Conservation (phyloP, 1,140 invertebrate species). For the Macrobrachium nipponense region DNA sequence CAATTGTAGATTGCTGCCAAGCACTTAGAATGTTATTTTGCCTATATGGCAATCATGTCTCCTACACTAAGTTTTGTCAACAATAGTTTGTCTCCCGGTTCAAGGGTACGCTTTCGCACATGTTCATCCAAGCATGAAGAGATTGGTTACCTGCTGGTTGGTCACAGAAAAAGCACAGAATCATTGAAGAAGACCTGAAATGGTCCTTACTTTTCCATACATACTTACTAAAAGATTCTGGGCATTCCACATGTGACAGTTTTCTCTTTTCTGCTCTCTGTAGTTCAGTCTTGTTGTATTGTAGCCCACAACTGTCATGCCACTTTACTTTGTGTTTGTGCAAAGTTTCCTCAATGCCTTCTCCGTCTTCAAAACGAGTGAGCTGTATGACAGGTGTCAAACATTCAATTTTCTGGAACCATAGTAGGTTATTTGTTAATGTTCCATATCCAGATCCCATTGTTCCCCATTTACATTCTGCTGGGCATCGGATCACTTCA, state of each 20-base stretch:
- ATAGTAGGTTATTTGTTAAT: neutral
- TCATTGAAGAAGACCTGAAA: neutral
- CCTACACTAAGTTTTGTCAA: constrained; percentile 9
- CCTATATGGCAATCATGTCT: neutral
- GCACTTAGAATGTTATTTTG: neutral
- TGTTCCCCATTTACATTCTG: no score
- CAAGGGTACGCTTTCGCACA: neutral
- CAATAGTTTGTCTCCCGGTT: neutral
- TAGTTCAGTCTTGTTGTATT: no score
- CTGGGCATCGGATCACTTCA: no score
- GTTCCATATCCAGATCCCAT: no score
- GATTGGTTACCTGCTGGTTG: neutral
- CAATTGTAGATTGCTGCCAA: neutral
- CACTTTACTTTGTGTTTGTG: no score
- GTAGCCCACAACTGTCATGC: no score
- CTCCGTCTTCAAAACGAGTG: no score
- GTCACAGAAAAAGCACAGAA: neutral
- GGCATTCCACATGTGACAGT: no score
- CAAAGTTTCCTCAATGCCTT: neutral
- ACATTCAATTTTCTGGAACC: no score
- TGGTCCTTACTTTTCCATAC: neutral
- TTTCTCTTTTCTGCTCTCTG: no score
- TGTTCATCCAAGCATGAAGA: neutral
- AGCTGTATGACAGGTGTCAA: no score
- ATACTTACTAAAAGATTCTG: neutral